These are phyloP conservation scores for Macquaria ambigua DNA, from an alignment of 2,113 vertebrate species.

Conservation along the genomic window DNA sequence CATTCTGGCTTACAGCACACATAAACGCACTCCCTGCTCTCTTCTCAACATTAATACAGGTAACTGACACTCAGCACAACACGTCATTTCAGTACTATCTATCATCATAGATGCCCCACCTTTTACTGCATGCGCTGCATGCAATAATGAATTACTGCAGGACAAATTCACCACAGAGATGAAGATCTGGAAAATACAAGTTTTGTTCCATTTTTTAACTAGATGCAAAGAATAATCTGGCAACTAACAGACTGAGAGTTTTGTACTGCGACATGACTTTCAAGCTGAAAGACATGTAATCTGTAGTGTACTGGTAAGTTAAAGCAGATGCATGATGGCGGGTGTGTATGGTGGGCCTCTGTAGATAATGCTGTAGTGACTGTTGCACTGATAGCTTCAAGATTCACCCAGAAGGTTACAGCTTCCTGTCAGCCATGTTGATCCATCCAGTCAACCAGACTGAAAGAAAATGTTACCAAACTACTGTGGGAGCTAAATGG, in stretches of 20 bases:
- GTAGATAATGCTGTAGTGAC: slow-evolving; percentile 69
- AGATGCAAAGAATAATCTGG: slow-evolving; percentile 10
- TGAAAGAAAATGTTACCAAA: slow-evolving; percentile 18
- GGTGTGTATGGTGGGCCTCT: slow-evolving; percentile 30
- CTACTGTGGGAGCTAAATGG: slow-evolving; percentile 57
- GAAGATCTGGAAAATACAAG: slow-evolving; percentile 35
- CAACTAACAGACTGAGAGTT: slow-evolving; percentile 3
- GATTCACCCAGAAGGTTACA: slow-evolving; percentile 35
- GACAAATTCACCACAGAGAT: slow-evolving; percentile 54
- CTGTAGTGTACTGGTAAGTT: slow-evolving; percentile 5
- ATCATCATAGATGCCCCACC: slow-evolving; percentile 43
- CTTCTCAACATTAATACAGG: slow-evolving; percentile 60
- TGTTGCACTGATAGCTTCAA: slow-evolving; percentile 52
- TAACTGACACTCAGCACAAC: slow-evolving; percentile 64
- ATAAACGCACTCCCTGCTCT: slow-evolving; percentile 70
- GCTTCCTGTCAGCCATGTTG: slow-evolving; percentile 24
- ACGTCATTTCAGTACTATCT: slow-evolving; percentile 69
- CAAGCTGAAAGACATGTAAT: neutral
- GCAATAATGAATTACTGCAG: slow-evolving; percentile 57
- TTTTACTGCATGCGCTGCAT: slow-evolving; percentile 66
- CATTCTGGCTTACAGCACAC: slow-evolving; percentile 76
- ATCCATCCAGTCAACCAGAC: slow-evolving; percentile 27
- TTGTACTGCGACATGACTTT: slow-evolving; percentile 15
- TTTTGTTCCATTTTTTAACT: slow-evolving; percentile 37
- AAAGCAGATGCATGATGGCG: slow-evolving; percentile 8